These are phyloP conservation scores for Rhagoletis pomonella DNA, from an alignment of 1,140 invertebrate species.

Conservation along the genomic window DNA sequence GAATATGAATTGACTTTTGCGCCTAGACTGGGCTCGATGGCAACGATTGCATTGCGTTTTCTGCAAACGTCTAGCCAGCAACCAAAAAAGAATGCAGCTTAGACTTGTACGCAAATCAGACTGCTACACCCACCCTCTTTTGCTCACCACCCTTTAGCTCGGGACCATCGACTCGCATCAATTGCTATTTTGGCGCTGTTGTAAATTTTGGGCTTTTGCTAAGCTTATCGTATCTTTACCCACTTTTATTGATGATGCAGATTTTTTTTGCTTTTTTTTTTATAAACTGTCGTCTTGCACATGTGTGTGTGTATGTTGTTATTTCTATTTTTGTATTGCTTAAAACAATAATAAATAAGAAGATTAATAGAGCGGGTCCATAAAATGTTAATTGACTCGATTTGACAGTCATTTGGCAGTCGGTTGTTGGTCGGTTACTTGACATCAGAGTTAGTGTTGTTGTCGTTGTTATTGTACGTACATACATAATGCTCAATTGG, in stretches of 20 bases:
- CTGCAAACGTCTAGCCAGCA: not conserved
- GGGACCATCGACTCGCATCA: not conserved
- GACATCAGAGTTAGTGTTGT: not conserved
- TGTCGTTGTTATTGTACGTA: not conserved
- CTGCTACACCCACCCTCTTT: not conserved
- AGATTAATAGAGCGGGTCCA: conserved; percentile 38
- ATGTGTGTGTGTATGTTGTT: not conserved
- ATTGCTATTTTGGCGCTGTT: not conserved
- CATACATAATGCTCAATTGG: not conserved
- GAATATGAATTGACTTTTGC: not conserved
- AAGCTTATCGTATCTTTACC: too few species aligned
- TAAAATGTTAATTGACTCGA: conserved; percentile 52
- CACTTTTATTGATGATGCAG: not conserved
- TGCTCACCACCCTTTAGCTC: not conserved
- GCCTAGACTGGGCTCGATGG: not conserved
- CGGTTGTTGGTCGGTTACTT: not conserved
- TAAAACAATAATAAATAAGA: conserved; percentile 41
- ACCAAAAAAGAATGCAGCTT: not conserved
- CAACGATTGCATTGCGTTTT: not conserved
- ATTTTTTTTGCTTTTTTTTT: not conserved
- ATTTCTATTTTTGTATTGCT: not conserved
- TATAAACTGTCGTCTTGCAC: not conserved
- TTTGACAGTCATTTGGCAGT: conserved; percentile 40
- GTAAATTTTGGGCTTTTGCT: too few species aligned
- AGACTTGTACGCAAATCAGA: conserved; percentile 2